These are phyloP conservation scores for Saxicola maurus DNA, from an alignment of 2,797 vertebrate genomes.

Conservation along the genomic window DNA sequence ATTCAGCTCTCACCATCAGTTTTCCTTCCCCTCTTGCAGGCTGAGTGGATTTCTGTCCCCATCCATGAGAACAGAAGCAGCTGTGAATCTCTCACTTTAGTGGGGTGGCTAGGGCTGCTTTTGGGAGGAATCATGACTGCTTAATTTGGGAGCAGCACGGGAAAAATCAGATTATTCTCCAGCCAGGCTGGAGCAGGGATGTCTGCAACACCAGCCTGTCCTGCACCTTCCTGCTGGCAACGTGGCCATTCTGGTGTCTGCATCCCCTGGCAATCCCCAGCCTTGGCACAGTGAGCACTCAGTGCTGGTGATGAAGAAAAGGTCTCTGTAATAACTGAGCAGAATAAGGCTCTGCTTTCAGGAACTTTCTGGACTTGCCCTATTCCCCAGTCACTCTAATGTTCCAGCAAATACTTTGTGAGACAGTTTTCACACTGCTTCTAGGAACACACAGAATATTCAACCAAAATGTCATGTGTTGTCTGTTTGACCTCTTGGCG, in stretches of 20 bases:
- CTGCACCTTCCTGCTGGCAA: background rate
- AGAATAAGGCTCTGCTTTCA: slow-evolving; percentile 28
- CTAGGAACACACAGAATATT: slow-evolving; percentile 51
- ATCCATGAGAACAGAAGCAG: rapidly evolving
- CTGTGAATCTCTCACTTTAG: background rate
- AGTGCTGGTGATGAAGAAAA: background rate
- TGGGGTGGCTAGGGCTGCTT: rapidly evolving
- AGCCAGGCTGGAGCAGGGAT: background rate
- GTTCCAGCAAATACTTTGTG: background rate
- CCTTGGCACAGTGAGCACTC: background rate
- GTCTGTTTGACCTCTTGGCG: slow-evolving; percentile 39
- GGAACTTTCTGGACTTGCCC: background rate
- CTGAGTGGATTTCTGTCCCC: background rate
- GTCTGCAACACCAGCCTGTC: background rate
- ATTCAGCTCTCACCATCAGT: background rate
- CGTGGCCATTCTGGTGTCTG: rapidly evolving
- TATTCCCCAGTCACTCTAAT: background rate
- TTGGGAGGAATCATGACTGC: background rate
- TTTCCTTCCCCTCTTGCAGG: background rate
- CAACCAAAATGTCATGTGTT: background rate
- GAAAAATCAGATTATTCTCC: background rate
- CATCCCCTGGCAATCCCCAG: background rate
- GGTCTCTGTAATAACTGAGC: background rate
- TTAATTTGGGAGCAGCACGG: background rate
- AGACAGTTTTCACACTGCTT: slow-evolving; percentile 48